Conservation (phyloP, 2,113 vertebrate genomes). For the Apodemus speciosus region DNA sequence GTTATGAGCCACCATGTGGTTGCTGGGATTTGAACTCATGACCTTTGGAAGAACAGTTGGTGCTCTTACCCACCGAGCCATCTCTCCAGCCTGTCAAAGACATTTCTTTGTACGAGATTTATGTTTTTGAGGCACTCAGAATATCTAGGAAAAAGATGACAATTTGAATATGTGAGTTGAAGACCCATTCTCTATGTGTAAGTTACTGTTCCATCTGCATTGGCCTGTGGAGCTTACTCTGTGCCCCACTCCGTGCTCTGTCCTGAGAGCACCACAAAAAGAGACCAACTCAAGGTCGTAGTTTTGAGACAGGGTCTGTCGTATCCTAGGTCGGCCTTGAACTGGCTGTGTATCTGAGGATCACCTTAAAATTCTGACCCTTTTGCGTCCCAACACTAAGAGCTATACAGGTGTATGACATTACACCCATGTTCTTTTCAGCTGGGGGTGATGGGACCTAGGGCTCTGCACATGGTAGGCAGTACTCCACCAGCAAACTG, state of each 20-base stretch:
- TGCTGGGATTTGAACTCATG: no score
- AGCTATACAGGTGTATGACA: background rate
- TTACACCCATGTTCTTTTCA: no score
- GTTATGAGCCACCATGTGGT: no score
- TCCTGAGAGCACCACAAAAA: background rate
- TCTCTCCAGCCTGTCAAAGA: no score
- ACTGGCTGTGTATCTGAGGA: background rate
- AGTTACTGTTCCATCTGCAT: background rate
- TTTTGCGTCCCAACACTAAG: background rate
- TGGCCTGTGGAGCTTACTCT: background rate
- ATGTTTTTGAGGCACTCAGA: slow-evolving; percentile 45
- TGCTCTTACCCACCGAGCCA: no score
- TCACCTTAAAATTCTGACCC: background rate
- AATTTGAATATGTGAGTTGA: background rate
- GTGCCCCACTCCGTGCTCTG: no score
- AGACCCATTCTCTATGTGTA: background rate
- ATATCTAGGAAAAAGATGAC: background rate
- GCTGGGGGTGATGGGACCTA: background rate
- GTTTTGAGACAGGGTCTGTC: background rate
- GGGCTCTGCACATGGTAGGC: background rate
- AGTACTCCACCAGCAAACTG: background rate
- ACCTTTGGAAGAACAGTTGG: no score
- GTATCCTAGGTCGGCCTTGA: background rate
- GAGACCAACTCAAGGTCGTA: background rate
- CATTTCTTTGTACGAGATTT: background rate